Base-by-base conservation (phyloP, 2,797 vertebrate genomes). In the Pyrocephalus nanus region DNA sequence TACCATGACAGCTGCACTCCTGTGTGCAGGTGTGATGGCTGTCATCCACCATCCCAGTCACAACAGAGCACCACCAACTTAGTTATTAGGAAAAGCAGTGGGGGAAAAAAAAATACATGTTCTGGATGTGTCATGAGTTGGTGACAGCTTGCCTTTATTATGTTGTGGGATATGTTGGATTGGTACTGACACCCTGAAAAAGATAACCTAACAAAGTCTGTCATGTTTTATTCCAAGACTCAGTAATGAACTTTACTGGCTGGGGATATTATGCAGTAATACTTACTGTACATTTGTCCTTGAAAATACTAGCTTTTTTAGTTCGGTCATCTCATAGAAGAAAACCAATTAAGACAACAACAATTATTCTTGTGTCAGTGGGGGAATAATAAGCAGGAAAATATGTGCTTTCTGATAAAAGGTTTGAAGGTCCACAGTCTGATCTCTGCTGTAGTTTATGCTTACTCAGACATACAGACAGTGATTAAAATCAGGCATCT, bases 101-200 rank as follows among this genome's bases (percentile, higher is more conserved):
- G 12, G 12, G 5, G 3, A 7, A 29, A 50, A 51, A 32, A 51
- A 27, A 45, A 4, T 3, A 40, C 0, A 0, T 0, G 0, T 76
- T 86, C 73, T 81, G 73, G 12, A 23, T 82, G n/a, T 47, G 10
- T 62, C 11, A 6, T 1, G 19, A 88, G 25, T 48, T 75, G 47
- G 40, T 94, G 25, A 15, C 58, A 65, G 50, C 8, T 54, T 81
- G 62, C 29, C 47, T 72, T 84, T 69, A 65, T 75, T 65, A 69
- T 43, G 70, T 36, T 93, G 30, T 78, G 69, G 12, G 5, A 75
- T 67, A 21, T 61, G 32, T 79, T 92, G 75, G 40, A 14, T 65
- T 95, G n/a, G 18, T 65, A 67, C 69, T 64, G 57, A n/a, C 70
- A 62, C 20, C 16, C 48, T 64, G 86, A 36, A 51, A 86, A 78